Base-by-base conservation (phyloP, 2,888 invertebrate genomes). In the Coenonympha glycerion region DNA sequence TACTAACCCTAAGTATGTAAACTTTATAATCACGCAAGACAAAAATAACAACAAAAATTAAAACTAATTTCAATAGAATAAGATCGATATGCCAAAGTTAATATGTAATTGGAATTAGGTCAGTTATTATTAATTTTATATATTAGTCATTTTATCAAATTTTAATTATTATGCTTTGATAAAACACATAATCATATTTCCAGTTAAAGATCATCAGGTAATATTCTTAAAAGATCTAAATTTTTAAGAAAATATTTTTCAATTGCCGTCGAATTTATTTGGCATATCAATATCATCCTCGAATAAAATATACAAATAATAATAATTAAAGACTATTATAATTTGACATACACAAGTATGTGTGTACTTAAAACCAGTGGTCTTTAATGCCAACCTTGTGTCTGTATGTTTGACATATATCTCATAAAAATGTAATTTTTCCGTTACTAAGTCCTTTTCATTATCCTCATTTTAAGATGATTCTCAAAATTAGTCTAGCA, bases 261-360 rank as follows among this genome's bases (percentile, higher is more conserved):
- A 4, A 30, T 24, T 8, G 28, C 26, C 6, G 5, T 13, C 28
- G 11, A 30, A 30, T 11, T 30, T 18, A 37, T 37, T 37, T 11
- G 22, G 15, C 37, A 22, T 37, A 22, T 26, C 40, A 40, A 40
- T n/a, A 16, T 18, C 40, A 16, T 16, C 40, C 26, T 28, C 9
- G n/a, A 37, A 13, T 22, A n/a, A 21, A 37, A 37, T 37, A 18
- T 26, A 40, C 15, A 40, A n/a, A n/a, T n/a, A n/a, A n/a, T n/a
- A 40, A 40, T 40, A 9, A 40, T 18, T 26, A n/a, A 26, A 24
- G 22, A n/a, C 21, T 13, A 13, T 26, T 40, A 40, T 16, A n/a
- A 26, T 26, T 40, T 26, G n/a, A 28, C 26, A 40, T 40, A 40
- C 39, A 26, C 39, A 40, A 26, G n/a, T 37, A 37, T 21, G 19